Percentiles rank a stretch among this genome's conserved stretches.
Evolutionary conservation across 2,113 vertebrate genomes (phyloP).

Genomic region (Noctilio leporinus): DNA sequence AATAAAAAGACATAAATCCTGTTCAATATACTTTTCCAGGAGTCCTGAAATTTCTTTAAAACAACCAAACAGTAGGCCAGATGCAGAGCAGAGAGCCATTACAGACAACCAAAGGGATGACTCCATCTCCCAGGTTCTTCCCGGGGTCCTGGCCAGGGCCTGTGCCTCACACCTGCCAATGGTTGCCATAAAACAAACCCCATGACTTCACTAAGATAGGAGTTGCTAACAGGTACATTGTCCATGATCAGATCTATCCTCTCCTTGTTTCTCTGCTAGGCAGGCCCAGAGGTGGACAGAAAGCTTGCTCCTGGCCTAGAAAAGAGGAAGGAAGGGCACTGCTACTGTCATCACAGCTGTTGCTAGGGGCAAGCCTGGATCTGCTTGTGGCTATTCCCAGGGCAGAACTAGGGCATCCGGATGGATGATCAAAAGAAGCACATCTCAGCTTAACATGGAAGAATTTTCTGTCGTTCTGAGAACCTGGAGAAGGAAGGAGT

Average conservation of each 20-base stretch:
- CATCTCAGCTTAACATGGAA: background rate
- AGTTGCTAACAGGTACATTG: background rate
- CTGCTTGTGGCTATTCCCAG: too few species aligned
- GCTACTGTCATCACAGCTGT: background rate
- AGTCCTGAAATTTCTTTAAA: conserved; percentile 7
- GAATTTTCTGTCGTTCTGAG: background rate
- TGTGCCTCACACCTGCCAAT: background rate
- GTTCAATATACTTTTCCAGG: background rate
- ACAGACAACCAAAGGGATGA: background rate
- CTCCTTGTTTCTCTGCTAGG: background rate
- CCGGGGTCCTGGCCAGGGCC: background rate
- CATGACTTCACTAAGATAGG: background rate
- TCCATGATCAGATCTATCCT: background rate
- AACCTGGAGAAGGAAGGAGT: background rate
- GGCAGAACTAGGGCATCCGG: background rate
- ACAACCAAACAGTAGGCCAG: background rate
- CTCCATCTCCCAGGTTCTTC: background rate
- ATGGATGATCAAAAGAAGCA: background rate
- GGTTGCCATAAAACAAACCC: background rate
- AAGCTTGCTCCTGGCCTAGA: background rate
- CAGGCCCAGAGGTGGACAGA: background rate
- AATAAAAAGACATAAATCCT: background rate
- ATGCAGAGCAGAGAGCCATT: background rate
- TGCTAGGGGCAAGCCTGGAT: accelerated
- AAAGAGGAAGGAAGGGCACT: background rate